Percentiles rank a stretch among this genome's conserved stretches.
Conservation (phyloP, 2,797 vertebrate species). For the Notamacropus eugenii region DNA sequence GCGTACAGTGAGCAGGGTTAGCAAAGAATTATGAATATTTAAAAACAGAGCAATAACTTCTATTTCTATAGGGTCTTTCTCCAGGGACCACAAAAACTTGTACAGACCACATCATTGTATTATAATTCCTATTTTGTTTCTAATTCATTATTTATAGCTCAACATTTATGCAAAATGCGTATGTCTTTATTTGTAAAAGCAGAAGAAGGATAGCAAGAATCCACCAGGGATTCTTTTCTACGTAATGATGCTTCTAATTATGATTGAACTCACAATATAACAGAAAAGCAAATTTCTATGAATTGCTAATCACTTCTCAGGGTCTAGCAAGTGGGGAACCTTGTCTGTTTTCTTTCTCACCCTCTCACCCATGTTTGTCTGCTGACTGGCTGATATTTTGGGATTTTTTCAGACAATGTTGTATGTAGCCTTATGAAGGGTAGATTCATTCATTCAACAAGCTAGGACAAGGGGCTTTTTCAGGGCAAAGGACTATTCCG, state of each 20-base stretch:
- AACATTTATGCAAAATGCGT: background rate
- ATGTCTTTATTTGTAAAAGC: conserved; percentile 52
- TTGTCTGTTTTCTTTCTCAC: no score
- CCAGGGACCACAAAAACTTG: conserved; percentile 7
- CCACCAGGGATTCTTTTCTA: background rate
- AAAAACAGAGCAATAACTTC: background rate
- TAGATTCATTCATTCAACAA: background rate
- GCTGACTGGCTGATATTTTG: background rate
- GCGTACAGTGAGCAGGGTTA: background rate
- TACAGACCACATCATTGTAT: background rate
- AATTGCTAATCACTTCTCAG: background rate
- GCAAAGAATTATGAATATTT: conserved; percentile 36
- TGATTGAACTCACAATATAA: background rate
- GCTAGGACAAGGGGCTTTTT: background rate
- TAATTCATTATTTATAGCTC: conserved; percentile 23
- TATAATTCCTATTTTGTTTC: conserved; percentile 6
- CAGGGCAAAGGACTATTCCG: background rate
- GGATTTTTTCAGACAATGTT: background rate
- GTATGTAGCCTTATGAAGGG: background rate
- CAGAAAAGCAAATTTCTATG: background rate
- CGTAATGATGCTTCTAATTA: conserved; percentile 19
- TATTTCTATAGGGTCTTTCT: background rate
- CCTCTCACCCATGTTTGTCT: rapidly evolving
- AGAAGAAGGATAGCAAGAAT: background rate
- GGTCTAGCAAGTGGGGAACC: background rate